phyloP scores from a whole-genome alignment of 2,888 invertebrate genomes.

The Cataglyphis livida region DNA sequence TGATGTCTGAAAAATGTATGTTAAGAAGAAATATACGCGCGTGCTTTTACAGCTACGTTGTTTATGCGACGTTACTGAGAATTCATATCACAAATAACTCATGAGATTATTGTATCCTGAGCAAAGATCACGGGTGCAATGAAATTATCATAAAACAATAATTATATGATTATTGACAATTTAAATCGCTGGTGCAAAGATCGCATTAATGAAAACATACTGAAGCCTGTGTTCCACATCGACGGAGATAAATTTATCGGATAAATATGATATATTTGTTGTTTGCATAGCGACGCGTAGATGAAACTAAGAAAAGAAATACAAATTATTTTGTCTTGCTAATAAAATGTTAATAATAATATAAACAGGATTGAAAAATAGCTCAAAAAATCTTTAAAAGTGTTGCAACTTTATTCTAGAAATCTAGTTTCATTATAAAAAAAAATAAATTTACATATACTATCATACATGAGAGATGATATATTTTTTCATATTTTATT shows the following conservation, averaged over 20 bases:
- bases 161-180: slow-evolving; percentile 9
- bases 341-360: slow-evolving; percentile 58
- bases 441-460: not conserved
- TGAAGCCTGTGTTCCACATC: not conserved
- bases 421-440: not conserved
- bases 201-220: slow-evolving; percentile 25
- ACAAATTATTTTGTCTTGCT: slow-evolving; percentile 57
- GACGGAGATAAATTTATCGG: not conserved
- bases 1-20: slow-evolving; percentile 5
- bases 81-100: slow-evolving; percentile 18
- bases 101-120: slow-evolving; percentile 25
- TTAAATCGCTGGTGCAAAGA: slow-evolving; percentile 37
- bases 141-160: slow-evolving; percentile 25
- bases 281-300: not conserved
- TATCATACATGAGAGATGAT: not conserved
- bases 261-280: slow-evolving; percentile 2
- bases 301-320: slow-evolving; percentile 53
- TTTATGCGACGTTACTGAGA: not conserved
- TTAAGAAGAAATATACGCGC: not conserved
- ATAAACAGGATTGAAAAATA: slow-evolving; percentile 36
- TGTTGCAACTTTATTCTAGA: not conserved
- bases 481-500: not conserved
- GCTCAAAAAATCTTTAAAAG: slow-evolving; percentile 3
- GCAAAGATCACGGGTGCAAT: slow-evolving; percentile 30
- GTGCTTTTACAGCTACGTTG: not conserved